A percentile compares a stretch with the other conserved stretches of the same genome.
phyloP scores from a whole-genome alignment of 53 echinoderm and acorn worm species.

The Stichopus horrens region DNA sequence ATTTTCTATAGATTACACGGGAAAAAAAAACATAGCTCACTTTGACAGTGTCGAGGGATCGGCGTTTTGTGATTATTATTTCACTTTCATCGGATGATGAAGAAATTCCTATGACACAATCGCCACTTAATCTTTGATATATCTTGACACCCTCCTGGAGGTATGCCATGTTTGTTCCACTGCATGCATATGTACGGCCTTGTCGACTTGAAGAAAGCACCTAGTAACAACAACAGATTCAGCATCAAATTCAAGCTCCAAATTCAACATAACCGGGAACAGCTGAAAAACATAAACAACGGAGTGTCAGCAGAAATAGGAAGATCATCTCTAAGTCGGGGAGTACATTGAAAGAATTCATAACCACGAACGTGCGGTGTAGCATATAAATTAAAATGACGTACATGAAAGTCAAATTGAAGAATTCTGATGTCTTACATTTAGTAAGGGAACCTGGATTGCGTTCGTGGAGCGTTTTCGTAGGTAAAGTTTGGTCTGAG shows the following conservation, averaged over 20 bases:
- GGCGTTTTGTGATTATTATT: constrained; percentile 6
- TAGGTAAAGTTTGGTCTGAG: not conserved
- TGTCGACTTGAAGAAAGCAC: not conserved
- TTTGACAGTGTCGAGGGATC: constrained; percentile 13
- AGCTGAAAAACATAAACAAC: constrained; percentile 11
- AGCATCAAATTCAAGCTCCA: not conserved
- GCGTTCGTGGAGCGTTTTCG: constrained; percentile 31
- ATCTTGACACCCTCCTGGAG: not conserved
- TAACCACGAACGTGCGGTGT: too few species aligned
- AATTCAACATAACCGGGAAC: not conserved
- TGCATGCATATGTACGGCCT: not conserved
- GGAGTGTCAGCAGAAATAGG: too few species aligned
- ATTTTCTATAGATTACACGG: too few species aligned
- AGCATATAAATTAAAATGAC: not conserved
- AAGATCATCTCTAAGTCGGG: too few species aligned
- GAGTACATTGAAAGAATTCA: too few species aligned
- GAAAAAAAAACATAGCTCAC: not conserved
- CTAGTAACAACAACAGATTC: not conserved
- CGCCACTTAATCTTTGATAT: not conserved
- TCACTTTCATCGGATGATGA: not conserved
- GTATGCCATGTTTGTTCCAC: not conserved
- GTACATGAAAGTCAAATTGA: constrained; percentile 33
- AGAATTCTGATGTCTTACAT: constrained; percentile 14
- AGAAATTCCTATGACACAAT: constrained; percentile 3
- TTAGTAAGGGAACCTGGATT: constrained; percentile 21